Evolutionary conservation across 1,140 invertebrate genomes (phyloP).

Genomic region (Bemisia tabaci): DNA sequence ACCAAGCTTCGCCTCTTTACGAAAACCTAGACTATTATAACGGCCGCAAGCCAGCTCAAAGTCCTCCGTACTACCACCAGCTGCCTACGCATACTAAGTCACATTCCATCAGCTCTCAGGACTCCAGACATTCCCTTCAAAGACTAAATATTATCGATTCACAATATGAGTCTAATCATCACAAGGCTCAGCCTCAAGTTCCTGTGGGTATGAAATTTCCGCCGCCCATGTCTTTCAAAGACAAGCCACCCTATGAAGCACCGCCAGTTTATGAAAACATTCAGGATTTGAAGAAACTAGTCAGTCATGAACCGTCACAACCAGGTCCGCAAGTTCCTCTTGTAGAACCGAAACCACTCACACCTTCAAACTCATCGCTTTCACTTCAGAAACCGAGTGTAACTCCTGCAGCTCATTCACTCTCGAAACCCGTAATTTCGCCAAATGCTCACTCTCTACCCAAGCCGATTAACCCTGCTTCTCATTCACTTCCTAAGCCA

Average conservation of each 20-base stretch:
- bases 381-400: conserved; percentile 1
- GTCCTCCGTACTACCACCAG: conserved; percentile 46
- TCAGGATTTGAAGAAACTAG: conserved; percentile 35
- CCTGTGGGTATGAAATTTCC: conserved; percentile 41
- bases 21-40: conserved; percentile 68
- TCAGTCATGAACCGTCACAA: conserved; percentile 31
- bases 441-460: conserved; percentile 6
- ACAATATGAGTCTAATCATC: conserved; percentile 38
- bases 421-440: conserved; percentile 4
- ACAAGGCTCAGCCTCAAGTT: conserved; percentile 53
- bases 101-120: conserved; percentile 36
- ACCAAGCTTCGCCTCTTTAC: conserved; percentile 46
- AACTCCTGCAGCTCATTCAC: conserved; percentile 1
- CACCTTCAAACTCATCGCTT: conserved; percentile 17
- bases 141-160: conserved; percentile 19
- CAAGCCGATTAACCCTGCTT: conserved; percentile 1
- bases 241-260: conserved; percentile 38
- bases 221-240: conserved; percentile 31
- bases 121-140: conserved; percentile 38
- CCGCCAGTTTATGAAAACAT: conserved; percentile 60
- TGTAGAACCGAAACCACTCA: conserved; percentile 9
- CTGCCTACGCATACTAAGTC: conserved; percentile 35
- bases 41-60: conserved; percentile 32
- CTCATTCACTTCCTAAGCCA: conserved; percentile 6
- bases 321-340: conserved; percentile 35